Evolutionary conservation across 2,888 invertebrate species (phyloP).

Genomic region (Synanthedon myopaeformis): DNA sequence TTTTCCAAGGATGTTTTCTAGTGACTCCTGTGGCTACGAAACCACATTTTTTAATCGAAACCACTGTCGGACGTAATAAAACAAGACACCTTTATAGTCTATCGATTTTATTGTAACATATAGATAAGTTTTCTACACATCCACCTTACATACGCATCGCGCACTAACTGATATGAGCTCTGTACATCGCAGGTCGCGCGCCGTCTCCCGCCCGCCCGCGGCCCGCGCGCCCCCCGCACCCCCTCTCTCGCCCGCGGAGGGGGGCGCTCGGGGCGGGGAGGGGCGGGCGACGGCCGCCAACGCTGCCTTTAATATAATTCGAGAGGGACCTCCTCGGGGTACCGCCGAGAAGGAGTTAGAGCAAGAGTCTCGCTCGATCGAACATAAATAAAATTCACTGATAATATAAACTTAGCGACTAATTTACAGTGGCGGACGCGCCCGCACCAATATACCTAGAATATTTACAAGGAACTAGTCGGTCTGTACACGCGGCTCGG

Average conservation of each 20-base stretch:
- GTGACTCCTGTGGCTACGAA: too few species aligned
- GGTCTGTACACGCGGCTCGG: conserved; percentile 28
- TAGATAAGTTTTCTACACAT: conserved; percentile 62
- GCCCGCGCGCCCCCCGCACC: conserved; percentile 3
- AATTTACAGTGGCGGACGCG: conserved; percentile 1
- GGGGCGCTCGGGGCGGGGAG: conserved; percentile 9
- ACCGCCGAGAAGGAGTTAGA: conserved; percentile 2
- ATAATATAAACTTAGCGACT: conserved; percentile 33
- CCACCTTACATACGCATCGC: conserved; percentile 52
- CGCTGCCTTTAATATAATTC: neutral
- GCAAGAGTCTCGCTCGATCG: conserved; percentile 7
- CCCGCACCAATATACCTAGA: conserved; percentile 19
- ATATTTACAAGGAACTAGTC: conserved; percentile 32
- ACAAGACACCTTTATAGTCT: conserved; percentile 30
- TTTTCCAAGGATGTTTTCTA: too few species aligned
- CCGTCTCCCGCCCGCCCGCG: conserved; percentile 4
- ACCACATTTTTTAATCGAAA: too few species aligned
- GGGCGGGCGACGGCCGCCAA: conserved; percentile 5
- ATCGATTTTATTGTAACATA: conserved; percentile 66
- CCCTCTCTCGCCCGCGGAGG: conserved; percentile 2
- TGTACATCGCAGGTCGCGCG: conserved; percentile 26
- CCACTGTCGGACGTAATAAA: conserved; percentile 23
- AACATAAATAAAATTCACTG: conserved; percentile 49
- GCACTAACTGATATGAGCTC: conserved; percentile 63
- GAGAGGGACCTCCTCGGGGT: neutral